A percentile compares a stretch with the other conserved stretches of the same genome.
These are phyloP conservation scores for Drosophila pseudoobscura DNA, from an alignment of 1,140 invertebrate species.

Conservation along the genomic window DNA sequence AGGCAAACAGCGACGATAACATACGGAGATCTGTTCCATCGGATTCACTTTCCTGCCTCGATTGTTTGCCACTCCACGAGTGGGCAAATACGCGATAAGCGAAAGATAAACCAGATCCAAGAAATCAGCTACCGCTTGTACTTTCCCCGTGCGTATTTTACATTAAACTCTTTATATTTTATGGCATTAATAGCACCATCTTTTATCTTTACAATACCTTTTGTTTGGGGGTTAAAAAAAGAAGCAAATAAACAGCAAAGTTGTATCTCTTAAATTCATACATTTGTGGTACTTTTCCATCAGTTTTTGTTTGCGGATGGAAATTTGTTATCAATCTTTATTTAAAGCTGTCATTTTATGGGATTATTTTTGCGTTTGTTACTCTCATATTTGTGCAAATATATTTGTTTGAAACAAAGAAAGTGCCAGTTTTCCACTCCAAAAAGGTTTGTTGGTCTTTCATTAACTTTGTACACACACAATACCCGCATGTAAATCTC, in stretches of 20 bases:
- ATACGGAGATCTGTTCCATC: slow-evolving; percentile 35
- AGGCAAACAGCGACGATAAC: slow-evolving; percentile 41
- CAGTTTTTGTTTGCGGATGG: too few species aligned
- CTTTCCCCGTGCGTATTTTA: background rate
- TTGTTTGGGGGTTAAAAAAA: too few species aligned
- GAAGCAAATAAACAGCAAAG: background rate
- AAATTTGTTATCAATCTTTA: background rate
- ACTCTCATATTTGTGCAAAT: background rate
- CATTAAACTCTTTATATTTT: background rate
- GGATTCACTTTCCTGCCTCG: slow-evolving; percentile 20
- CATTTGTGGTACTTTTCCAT: too few species aligned
- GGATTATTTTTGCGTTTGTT: too few species aligned
- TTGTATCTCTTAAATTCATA: background rate
- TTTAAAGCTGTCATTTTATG: background rate
- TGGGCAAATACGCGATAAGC: background rate
- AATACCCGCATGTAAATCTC: slow-evolving; percentile 3
- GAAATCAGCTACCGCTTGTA: background rate
- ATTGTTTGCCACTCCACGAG: background rate
- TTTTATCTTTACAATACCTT: too few species aligned
- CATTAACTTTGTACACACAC: slow-evolving; percentile 35
- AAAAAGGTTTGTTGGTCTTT: slow-evolving; percentile 33
- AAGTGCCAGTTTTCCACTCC: background rate
- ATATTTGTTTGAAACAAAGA: background rate
- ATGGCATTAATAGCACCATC: too few species aligned
- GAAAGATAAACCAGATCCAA: slow-evolving; percentile 11